phyloP scores from a whole-genome alignment of 2,113 vertebrate species.

The Oxyruncus cristatus region DNA sequence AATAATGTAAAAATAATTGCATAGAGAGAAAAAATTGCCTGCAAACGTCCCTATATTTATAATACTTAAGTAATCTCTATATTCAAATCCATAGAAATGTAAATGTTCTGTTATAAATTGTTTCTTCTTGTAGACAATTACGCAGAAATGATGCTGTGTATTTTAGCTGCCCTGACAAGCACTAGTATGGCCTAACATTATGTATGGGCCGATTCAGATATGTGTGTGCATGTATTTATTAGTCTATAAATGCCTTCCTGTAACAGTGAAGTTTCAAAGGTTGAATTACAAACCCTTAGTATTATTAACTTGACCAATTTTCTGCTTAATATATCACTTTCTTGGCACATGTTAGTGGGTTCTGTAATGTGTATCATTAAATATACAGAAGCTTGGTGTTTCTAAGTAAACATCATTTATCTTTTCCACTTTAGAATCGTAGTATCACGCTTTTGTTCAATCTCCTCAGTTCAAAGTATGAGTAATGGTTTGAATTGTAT shows the following conservation, averaged over 20 bases:
- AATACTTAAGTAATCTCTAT: neutral
- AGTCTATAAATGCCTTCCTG: neutral
- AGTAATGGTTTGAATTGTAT: neutral
- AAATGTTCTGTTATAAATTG: neutral
- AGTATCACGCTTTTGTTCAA: neutral
- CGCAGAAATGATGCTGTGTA: neutral
- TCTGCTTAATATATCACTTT: neutral
- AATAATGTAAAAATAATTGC: neutral
- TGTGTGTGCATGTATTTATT: neutral
- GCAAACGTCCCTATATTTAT: neutral
- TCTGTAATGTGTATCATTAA: neutral
- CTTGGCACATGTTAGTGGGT: neutral
- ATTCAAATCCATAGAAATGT: neutral
- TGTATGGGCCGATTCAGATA: neutral
- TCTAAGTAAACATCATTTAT: neutral
- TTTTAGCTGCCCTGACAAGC: neutral
- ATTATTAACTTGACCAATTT: constrained; percentile 8
- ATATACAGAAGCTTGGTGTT: neutral
- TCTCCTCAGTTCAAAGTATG: neutral
- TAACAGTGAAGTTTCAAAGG: neutral
- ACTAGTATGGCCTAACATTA: neutral
- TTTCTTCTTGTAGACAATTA: neutral
- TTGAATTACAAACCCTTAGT: neutral
- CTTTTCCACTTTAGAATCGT: neutral
- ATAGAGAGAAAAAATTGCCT: neutral